Base-by-base conservation (phyloP, 23 tunicate species). In the Halocynthia aurantium region DNA sequence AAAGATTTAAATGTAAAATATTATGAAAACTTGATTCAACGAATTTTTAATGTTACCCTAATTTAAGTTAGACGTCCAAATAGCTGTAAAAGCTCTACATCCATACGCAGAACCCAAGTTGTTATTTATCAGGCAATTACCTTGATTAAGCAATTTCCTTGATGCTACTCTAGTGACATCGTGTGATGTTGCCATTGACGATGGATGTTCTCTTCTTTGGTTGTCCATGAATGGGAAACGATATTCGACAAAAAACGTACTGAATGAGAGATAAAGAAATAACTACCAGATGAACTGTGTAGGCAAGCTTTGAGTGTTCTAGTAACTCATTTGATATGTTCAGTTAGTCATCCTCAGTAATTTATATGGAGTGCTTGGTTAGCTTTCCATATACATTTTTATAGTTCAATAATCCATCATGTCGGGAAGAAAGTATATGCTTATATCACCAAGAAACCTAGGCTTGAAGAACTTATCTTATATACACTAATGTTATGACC, bases 241-340 rank as follows among this genome's bases (percentile, higher is more conserved):
- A 71, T 82, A 91, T 52, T 91, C 97, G 20, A 91, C 90, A 62
- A 85, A 91, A 76, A 51, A 91, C 5, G 97, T 81, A 18, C 90
- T 86, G 84, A 12, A 65, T 13, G 44, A 31, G 44, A 31, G 44
- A 31, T 31, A 31, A 31, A 31, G n/a, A 15, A 55, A 84, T 7
- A 22, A 61, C 52, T 51, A 40, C 64, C 17, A 18, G n/a, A 18
- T 60, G 64, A n/a, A 60, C n/a, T n/a, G n/a, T 2, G 64, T 15
- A 1, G 4, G n/a, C 64, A 60, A 60, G 64, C n/a, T 60, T 60
- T 31, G 44, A 31, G 44, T 0, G 44, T 31, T 31, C 44, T 31
- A 31, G 1, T 4, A 4, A 31, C 1, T 31, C 44, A 31, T 31
- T 31, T 31, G 44, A 31, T 31, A 31, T 31, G 4, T 31, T 31